A percentile compares a stretch with the other conserved stretches of the same genome.
Conservation (phyloP, 2,113 vertebrate species). For the Buteo buteo region DNA sequence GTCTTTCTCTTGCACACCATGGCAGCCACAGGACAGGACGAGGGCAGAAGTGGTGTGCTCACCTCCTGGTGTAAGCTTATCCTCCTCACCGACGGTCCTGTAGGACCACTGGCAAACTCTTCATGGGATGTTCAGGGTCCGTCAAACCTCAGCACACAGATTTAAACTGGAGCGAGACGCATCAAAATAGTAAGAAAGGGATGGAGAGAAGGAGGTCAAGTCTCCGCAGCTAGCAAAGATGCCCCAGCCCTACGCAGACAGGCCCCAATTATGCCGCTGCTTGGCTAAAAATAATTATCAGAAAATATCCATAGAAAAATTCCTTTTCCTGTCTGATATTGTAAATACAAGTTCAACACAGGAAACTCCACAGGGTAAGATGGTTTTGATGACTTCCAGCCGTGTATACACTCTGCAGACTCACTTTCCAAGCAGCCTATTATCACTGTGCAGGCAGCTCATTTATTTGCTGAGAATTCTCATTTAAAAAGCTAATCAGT, state of each 20-base stretch:
- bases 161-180: neutral
- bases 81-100: rapidly evolving
- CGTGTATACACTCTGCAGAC: neutral
- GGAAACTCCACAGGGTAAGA: neutral
- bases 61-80: neutral
- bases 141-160: neutral
- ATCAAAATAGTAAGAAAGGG: neutral
- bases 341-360: slow-evolving; percentile 23
- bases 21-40: rapidly evolving
- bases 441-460: slow-evolving; percentile 16
- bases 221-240: neutral
- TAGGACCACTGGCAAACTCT: neutral
- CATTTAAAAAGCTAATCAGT: slow-evolving; percentile 2
- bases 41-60: neutral
- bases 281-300: neutral
- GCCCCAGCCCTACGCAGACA: neutral
- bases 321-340: neutral
- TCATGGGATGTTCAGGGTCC: neutral
- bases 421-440: neutral
- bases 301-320: slow-evolving; percentile 13
- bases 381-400: slow-evolving; percentile 57
- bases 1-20: rapidly evolving
- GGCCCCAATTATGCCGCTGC: neutral
- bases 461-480: slow-evolving; percentile 31
- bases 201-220: neutral